Evolutionary conservation across 2,113 vertebrate genomes (phyloP).

Genomic region (Chrysemys picta): DNA sequence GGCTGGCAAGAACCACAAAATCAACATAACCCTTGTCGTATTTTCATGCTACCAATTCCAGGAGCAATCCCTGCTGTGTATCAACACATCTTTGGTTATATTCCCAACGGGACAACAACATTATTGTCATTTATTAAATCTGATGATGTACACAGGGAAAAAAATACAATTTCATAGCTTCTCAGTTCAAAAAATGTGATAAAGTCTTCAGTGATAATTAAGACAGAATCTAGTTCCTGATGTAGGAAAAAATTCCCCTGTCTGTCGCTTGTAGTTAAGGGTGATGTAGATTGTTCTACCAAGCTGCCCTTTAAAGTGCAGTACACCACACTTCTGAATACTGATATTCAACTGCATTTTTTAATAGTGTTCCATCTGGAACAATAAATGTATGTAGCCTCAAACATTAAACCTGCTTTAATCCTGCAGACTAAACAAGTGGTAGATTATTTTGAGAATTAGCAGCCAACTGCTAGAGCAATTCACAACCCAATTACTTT

Average conservation of each 20-base stretch:
- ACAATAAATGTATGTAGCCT: conserved; percentile 31
- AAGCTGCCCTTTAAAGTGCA: not conserved
- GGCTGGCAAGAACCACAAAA: conserved; percentile 5
- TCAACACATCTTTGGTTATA: conserved; percentile 14
- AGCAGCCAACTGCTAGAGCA: conserved; percentile 49
- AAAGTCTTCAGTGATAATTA: not conserved
- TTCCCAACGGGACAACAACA: conserved; percentile 20
- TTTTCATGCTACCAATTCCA: conserved; percentile 27
- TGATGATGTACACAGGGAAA: not conserved
- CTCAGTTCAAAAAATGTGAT: not conserved
- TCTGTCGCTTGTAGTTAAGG: not conserved
- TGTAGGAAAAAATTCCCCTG: not conserved
- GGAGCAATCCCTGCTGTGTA: conserved; percentile 6
- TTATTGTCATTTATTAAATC: conserved; percentile 14
- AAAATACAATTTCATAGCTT: not conserved
- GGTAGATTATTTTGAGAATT: conserved; percentile 67
- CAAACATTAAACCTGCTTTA: conserved; percentile 42
- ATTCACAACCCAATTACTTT: conserved; percentile 37
- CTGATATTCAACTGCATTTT: not conserved
- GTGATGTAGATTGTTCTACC: not conserved
- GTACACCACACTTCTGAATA: not conserved
- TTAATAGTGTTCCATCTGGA: conserved; percentile 38
- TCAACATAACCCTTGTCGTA: conserved; percentile 15
- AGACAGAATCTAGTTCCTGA: not conserved
- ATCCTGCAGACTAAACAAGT: conserved; percentile 65